A percentile compares a stretch with the other conserved stretches of the same genome.
Evolutionary conservation across 2,888 invertebrate species (phyloP).

Genomic region (Lissonota sp.): DNA sequence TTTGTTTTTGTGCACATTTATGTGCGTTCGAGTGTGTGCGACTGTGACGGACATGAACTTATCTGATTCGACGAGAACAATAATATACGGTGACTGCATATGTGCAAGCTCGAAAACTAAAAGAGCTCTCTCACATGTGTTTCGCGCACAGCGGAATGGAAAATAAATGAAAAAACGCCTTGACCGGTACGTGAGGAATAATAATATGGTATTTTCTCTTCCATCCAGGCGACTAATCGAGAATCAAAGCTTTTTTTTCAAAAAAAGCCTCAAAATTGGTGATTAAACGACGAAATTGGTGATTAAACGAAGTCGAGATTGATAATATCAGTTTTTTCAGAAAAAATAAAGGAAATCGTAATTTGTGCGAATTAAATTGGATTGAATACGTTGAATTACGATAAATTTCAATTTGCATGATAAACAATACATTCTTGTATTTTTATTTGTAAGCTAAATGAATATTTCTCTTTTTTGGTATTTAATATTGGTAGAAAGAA

Average conservation of each 20-base stretch:
- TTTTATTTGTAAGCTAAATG: too few species aligned
- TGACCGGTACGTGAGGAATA: not conserved
- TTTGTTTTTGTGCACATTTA: too few species aligned
- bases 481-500: too few species aligned
- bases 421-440: too few species aligned
- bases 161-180: conserved; percentile 14
- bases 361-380: too few species aligned
- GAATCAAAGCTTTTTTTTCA: not conserved
- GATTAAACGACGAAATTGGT: not conserved
- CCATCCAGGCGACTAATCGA: not conserved
- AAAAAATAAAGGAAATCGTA: too few species aligned
- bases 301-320: too few species aligned
- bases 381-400: too few species aligned
- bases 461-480: too few species aligned
- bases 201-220: not conserved
- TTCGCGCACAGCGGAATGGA: conserved; percentile 23
- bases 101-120: conserved; percentile 33
- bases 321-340: too few species aligned
- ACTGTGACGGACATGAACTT: conserved; percentile 26
- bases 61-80: conserved; percentile 60
- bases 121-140: not conserved
- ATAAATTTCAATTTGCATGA: too few species aligned
- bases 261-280: not conserved
- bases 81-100: conserved; percentile 19
- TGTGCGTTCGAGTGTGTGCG: not conserved